A percentile compares a stretch with the other conserved stretches of the same genome.
Conservation (phyloP, 2,888 invertebrate species). For the Leucophora obtusa region DNA sequence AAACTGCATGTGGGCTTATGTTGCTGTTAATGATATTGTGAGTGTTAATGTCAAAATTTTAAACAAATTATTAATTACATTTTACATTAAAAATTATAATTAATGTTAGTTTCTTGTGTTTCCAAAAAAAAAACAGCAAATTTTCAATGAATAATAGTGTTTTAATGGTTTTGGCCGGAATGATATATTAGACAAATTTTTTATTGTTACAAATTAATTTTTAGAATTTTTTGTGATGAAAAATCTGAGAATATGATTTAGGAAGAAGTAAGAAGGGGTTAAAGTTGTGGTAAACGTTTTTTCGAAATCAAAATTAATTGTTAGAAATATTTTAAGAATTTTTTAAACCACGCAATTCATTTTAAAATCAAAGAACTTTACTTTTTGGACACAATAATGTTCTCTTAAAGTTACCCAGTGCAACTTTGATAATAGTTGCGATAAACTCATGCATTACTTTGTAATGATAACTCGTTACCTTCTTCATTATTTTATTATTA, state of each 20-base stretch:
- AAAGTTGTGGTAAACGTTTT: too few species aligned
- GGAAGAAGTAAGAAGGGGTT: background rate
- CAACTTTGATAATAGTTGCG: too few species aligned
- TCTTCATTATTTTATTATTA: too few species aligned
- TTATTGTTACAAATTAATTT: background rate
- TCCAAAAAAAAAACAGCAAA: background rate
- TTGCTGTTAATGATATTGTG: slow-evolving; percentile 53
- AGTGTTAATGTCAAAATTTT: slow-evolving; percentile 58
- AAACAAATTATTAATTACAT: slow-evolving; percentile 47
- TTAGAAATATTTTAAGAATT: too few species aligned
- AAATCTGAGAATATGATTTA: background rate
- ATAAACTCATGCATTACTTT: too few species aligned
- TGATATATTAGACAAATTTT: background rate
- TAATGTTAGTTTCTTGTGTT: slow-evolving; percentile 17
- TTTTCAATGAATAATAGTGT: slow-evolving; percentile 7
- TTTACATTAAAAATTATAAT: slow-evolving; percentile 24
- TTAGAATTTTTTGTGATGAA: background rate
- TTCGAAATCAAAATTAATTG: too few species aligned
- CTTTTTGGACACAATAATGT: too few species aligned
- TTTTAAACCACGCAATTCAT: too few species aligned
- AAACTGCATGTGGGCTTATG: slow-evolving; percentile 34
- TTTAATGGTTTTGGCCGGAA: slow-evolving; percentile 22
- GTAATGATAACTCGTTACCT: too few species aligned
- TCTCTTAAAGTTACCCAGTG: too few species aligned
- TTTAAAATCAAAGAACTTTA: too few species aligned